A percentile compares a stretch with the other conserved stretches of the same genome.
Evolutionary conservation across 2,888 invertebrate species (phyloP).

Genomic region (Drosophila anceps): DNA sequence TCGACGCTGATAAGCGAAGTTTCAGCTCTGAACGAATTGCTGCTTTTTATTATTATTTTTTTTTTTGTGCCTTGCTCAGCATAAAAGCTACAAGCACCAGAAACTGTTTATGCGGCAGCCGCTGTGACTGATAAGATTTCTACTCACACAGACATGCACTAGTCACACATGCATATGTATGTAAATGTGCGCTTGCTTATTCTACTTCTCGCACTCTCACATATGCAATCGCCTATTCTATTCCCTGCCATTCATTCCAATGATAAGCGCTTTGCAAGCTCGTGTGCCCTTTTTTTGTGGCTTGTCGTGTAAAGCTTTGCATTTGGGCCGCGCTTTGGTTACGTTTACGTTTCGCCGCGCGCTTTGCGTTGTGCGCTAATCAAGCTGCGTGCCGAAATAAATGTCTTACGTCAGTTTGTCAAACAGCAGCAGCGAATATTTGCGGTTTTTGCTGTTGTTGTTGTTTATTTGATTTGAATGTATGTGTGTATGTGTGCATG

Average conservation of each 20-base stretch:
- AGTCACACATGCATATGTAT: neutral
- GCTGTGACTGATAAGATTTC: constrained; percentile 57
- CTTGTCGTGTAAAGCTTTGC: constrained; percentile 40
- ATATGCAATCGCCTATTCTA: too few species aligned
- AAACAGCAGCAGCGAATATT: constrained; percentile 67
- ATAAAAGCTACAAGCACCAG: constrained; percentile 55
- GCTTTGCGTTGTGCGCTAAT: constrained; percentile 59
- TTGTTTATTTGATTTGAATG: constrained; percentile 24
- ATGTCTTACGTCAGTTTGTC: constrained; percentile 79
- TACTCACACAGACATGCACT: constrained; percentile 3
- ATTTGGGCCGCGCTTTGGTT: constrained; percentile 47
- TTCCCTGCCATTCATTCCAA: constrained; percentile 17
- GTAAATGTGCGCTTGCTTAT: neutral
- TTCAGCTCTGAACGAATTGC: constrained; percentile 48
- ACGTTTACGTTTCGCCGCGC: constrained; percentile 42
- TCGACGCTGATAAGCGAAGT: constrained; percentile 62
- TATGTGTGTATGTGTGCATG: constrained; percentile 8
- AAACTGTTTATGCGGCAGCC: constrained; percentile 45
- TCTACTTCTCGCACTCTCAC: too few species aligned
- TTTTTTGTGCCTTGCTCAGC: constrained; percentile 52
- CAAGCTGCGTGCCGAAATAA: constrained; percentile 75
- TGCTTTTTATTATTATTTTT: constrained; percentile 29
- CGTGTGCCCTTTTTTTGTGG: constrained; percentile 48
- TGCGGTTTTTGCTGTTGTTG: constrained; percentile 44
- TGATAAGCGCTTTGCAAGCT: constrained; percentile 49